A percentile compares a stretch with the other conserved stretches of the same genome.
Conservation (phyloP, 2,797 vertebrate species). For the Argyrosomus regius region DNA sequence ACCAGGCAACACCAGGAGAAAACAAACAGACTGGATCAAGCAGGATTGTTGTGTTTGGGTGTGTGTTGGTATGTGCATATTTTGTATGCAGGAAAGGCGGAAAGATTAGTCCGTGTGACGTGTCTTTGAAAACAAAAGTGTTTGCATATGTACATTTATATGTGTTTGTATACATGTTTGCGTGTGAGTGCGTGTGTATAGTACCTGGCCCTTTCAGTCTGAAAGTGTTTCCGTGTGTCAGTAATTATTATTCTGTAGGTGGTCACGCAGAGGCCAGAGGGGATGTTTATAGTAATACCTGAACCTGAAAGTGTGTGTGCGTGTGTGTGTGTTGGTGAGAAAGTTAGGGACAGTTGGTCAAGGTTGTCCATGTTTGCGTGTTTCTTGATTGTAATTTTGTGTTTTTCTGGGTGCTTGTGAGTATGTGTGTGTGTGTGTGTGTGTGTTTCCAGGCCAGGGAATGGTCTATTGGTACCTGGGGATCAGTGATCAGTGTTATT, state of each 20-base stretch:
- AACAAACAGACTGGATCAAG: conserved; percentile 44
- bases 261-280: conserved; percentile 53
- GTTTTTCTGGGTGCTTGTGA: conserved; percentile 1
- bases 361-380: conserved; percentile 3
- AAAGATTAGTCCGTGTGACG: conserved; percentile 9
- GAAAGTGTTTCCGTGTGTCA: conserved; percentile 73
- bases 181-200: conserved; percentile 28
- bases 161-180: conserved; percentile 27
- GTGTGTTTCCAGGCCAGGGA: conserved; percentile 34
- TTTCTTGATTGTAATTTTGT: conserved; percentile 24
- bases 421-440: conserved; percentile 1
- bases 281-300: conserved; percentile 50
- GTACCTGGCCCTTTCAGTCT: conserved; percentile 29
- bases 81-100: conserved; percentile 39
- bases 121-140: conserved; percentile 50
- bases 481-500: conserved; percentile 69
- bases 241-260: conserved; percentile 69
- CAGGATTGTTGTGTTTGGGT: conserved; percentile 24
- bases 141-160: conserved; percentile 54
- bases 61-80: conserved; percentile 26
- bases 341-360: not conserved
- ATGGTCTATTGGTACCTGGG: conserved; percentile 62
- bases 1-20: conserved; percentile 30
- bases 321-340: conserved; percentile 27
- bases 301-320: not conserved